Evolutionary conservation across 2,797 vertebrate species (phyloP).

Genomic region (Bradypodion pumilum): DNA sequence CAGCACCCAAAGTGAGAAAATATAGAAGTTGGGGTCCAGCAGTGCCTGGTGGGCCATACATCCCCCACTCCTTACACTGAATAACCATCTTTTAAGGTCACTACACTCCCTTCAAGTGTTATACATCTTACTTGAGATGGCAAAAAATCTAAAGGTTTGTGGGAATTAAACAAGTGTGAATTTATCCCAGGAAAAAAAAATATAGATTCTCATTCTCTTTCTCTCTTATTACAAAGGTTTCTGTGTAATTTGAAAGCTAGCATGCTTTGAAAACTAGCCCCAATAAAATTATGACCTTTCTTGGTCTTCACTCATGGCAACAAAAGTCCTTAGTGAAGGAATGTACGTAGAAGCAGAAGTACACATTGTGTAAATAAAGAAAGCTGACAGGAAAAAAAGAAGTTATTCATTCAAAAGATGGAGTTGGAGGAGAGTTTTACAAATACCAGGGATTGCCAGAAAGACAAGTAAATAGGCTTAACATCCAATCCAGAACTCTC

Average conservation of each 20-base stretch:
- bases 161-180: neutral
- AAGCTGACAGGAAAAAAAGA: too few relatives aligned
- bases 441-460: too few relatives aligned
- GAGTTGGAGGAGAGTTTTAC: too few relatives aligned
- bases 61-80: neutral
- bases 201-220: neutral
- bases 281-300: neutral
- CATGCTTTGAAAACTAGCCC: neutral
- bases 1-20: neutral
- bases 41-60: neutral
- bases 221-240: neutral
- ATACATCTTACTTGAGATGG: neutral
- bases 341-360: neutral
- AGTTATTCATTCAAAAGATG: too few relatives aligned
- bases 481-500: too few relatives aligned
- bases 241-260: slow-evolving; percentile 11
- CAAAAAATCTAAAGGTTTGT: neutral
- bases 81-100: neutral
- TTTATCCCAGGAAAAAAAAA: neutral
- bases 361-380: too few relatives aligned
- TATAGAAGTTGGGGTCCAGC: neutral
- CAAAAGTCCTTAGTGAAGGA: neutral
- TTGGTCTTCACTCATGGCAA: neutral
- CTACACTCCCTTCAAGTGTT: neutral
- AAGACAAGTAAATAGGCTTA: too few relatives aligned